Base-by-base conservation (phyloP, 1,140 invertebrate species). In the Thalassaphorura encarpata region DNA sequence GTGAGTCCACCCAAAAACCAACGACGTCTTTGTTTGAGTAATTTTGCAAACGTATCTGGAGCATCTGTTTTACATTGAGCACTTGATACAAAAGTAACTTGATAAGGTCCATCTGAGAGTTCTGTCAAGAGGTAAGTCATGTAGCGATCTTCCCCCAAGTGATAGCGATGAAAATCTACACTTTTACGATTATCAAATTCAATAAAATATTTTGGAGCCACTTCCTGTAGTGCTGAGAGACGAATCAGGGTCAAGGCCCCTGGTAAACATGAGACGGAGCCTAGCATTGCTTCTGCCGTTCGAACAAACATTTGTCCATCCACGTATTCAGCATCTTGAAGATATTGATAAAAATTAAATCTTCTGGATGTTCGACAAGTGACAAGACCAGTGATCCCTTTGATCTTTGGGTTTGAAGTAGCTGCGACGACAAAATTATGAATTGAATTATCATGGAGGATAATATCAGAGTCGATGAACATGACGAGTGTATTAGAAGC, bases 281-380 rank as follows among this genome's bases (percentile, higher is more conserved):
- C 56, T 21, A 58, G 27, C 15, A 16, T 31, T 18, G n/a, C 41
- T 27, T 58, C 56, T 1, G 48, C 16, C 16, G 49, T 43, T 33
- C 56, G 29, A 3, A 31, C 42, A 24, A 58, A 58, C 42, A 58
- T 58, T 52, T 58, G 56, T 3, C 49, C 56, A n/a, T 58, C 49
- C 0, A 58, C 33, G 18, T 52, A 58, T 39, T 58, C 49, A 11
- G 40, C 29, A 29, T 58, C 50, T 40, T 58, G 56, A 8, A 58
- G 49, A 40, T 52, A 47, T 31, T 58, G 49, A 24, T 40, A 52
- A 47, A 52, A 29, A 28, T 58, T 58, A 5, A 24, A 52, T 24
- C 33, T 39, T 46, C 45, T 4, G n/a, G 41, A 46, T 13, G 56
- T 58, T 11, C 40, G n/a, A 21, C 49, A 52, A 15, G 56, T 58